A percentile compares a stretch with the other conserved stretches of the same genome.
Evolutionary conservation across 1,140 invertebrate genomes (phyloP).

Genomic region (Meteorus sp.): DNA sequence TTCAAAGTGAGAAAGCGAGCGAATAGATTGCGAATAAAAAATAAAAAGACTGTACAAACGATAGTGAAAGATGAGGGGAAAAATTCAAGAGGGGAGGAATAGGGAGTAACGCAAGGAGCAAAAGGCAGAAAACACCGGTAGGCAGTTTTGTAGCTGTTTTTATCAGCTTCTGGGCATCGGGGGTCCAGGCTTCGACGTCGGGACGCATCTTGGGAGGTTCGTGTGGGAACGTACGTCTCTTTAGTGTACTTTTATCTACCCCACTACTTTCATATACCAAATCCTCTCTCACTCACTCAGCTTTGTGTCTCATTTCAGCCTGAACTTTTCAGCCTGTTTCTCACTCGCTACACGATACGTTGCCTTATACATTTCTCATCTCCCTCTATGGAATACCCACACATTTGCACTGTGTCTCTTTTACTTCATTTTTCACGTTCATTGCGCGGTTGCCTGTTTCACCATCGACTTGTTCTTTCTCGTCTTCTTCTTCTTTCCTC

Average conservation of each 20-base stretch:
- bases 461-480: conserved; percentile 30
- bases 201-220: conserved; percentile 59
- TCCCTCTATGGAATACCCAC: conserved; percentile 2
- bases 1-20: conserved; percentile 28
- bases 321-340: not conserved
- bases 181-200: conserved; percentile 44
- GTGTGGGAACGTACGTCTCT: conserved; percentile 59
- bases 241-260: conserved; percentile 45
- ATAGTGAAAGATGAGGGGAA: conserved; percentile 19
- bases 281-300: conserved; percentile 24
- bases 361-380: conserved; percentile 19
- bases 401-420: conserved; percentile 21
- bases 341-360: conserved; percentile 18
- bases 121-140: conserved; percentile 59
- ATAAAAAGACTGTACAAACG: too few relatives aligned
- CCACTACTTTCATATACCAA: conserved; percentile 27
- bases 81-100: conserved; percentile 30
- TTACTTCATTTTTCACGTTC: conserved; percentile 17
- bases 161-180: conserved; percentile 59
- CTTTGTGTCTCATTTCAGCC: too few relatives aligned
- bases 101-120: conserved; percentile 51
- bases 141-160: conserved; percentile 61
- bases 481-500: conserved; percentile 26
- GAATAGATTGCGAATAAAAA: too few relatives aligned
- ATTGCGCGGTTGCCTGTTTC: conserved; percentile 15